These are phyloP conservation scores for Chamaetylas fuelleborni DNA, from an alignment of 2,113 vertebrate species.

Conservation along the genomic window DNA sequence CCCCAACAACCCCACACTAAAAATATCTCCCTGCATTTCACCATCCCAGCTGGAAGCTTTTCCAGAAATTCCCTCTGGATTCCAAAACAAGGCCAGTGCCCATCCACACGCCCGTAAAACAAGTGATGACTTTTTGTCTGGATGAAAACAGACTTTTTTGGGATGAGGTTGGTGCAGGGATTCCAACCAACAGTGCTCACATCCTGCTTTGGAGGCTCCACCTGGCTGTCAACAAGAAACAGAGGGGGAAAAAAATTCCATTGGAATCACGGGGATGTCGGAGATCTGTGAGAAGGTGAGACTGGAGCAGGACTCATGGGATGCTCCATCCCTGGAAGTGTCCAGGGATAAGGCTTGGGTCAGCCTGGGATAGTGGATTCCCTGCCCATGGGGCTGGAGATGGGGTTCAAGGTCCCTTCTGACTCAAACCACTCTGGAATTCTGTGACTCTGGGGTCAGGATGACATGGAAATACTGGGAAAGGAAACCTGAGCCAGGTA, in stretches of 20 bases:
- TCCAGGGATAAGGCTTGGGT: neutral
- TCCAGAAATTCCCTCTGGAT: neutral
- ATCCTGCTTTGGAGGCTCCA: neutral
- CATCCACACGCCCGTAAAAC: neutral
- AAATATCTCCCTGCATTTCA: neutral
- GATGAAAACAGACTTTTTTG: neutral
- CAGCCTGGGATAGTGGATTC: neutral
- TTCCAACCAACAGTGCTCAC: neutral
- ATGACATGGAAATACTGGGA: neutral
- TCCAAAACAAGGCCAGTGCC: neutral
- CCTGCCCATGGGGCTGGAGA: neutral
- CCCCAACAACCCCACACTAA: neutral
- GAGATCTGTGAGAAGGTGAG: neutral
- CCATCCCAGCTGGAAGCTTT: neutral
- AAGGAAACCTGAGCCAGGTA: neutral
- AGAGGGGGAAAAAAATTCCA: neutral
- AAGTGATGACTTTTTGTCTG: neutral
- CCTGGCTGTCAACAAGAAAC: neutral
- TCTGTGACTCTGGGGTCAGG: neutral
- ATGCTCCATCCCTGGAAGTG: neutral
- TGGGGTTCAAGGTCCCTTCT: neutral
- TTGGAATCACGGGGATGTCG: neutral
- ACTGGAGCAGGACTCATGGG: accelerated
- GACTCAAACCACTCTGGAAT: neutral
- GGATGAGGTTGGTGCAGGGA: neutral